Base-by-base conservation (phyloP, 2,113 vertebrate genomes). In the Hucho hucho region DNA sequence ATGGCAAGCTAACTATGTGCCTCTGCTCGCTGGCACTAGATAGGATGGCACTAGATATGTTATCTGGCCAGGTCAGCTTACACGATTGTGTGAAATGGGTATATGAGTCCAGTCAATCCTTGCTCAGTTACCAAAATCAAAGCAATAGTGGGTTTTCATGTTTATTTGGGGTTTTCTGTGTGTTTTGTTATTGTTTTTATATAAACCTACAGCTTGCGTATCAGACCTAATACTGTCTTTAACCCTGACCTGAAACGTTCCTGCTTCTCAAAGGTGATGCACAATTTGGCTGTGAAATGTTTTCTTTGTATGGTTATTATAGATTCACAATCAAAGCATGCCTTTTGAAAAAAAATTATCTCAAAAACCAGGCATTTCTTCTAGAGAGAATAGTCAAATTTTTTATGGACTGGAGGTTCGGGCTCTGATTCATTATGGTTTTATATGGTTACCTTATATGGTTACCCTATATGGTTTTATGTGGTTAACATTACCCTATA, bases 131-230 rank as follows among this genome's bases (percentile, higher is more conserved):
- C 76, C 76, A 86, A 83, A 81, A 89, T 86, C 59, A 83, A 92
- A 93, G 91, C 89, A 93, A 93, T 92, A 92, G 87, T 43, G 9
- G 9, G 2, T 3, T 6, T 79, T 83, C 0, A n/a, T 81, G 81
- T 70, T 14, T 9, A 12, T 7, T 26, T 24, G 46, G 32, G 28
- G 4, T 32, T 9, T 13, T 61, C 32, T 71, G 26, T 26, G 5
- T 73, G 26, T 46, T 84, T 63, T 61, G 70, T 70, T 61, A 58
- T 64, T 72, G 56, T 46, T 68, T 66, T 75, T 22, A 29, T 76
- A 77, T 81, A 29, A 65, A 67, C 77, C 0, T 43, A 53, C 72
- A 29, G 69, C 64, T 56, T 74, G 80, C 73, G 74, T 59, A 79
- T 59, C 66, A 72, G 47, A 59, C 70, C 66, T 56, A 32, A 73